Base-by-base conservation (phyloP, 2,797 vertebrate genomes). In the Lepidocolaptes lacrymiger region DNA sequence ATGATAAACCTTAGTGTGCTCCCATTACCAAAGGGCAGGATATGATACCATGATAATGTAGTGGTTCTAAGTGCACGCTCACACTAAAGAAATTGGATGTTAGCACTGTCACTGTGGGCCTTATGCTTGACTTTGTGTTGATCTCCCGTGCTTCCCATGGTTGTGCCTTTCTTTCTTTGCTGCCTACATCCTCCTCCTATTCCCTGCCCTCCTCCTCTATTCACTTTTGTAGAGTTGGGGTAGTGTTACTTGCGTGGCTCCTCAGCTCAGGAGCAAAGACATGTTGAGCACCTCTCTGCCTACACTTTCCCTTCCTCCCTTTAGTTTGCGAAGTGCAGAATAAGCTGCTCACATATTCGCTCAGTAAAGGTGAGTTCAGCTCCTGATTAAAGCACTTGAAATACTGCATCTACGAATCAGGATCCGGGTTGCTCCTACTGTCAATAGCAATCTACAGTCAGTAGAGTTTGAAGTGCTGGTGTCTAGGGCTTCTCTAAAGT, bases 331-430 rank as follows among this genome's bases (percentile, higher is more conserved):
- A 90, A 76, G 20, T 61, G 49, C 49, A 73, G 44, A 52, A 32
- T 36, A 73, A 84, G 32, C 26, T 62, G 28, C 20, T 89, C 4
- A 0, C 6, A 2, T 26, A 23, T 18, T 59, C 37, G 28, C 5
- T 41, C 32, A 28, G 8, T 12, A 55, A 4, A 7, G 6, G 14
- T 66, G 39, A 27, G 22, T 76, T 90, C 41, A 64, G 26, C 6
- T 63, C 11, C 41, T 56, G 17, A 20, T 59, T 85, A 68, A 88
- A 91, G 13, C 32, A 15, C 7, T 67, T 37, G 27, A 71, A 34
- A 27, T 51, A 12, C 6, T 26, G 14, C 8, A 3, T 54, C 41
- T 83, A 24, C 0, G 0, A 46, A 51, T 68, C 14, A 39, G 17
- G 21, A 20, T 59, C 30, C 59, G 21, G 16, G 24, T 30, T 75